phyloP scores from a whole-genome alignment of 2,797 vertebrate species.

The Adrianichthys oophorus region DNA sequence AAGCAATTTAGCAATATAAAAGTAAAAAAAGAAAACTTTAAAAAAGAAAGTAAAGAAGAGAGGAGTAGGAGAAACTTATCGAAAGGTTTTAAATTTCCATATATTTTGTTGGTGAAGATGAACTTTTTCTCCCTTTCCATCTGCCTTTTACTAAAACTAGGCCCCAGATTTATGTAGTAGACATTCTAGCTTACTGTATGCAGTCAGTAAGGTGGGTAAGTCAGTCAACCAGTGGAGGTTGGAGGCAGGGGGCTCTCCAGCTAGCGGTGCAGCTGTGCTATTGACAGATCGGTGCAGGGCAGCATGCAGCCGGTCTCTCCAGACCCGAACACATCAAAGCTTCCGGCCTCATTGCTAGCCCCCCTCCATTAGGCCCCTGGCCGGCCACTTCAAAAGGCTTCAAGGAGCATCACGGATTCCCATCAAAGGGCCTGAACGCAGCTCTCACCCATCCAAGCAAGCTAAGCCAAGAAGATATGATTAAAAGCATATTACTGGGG shows the following conservation, averaged over 20 bases:
- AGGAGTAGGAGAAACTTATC: conserved; percentile 12
- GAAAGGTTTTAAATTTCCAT: too few relatives aligned
- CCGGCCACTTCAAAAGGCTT: conserved; percentile 83
- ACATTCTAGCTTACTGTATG: conserved; percentile 1
- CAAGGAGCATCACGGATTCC: conserved; percentile 78
- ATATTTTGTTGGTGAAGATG: background rate
- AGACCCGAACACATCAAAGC: conserved; percentile 76
- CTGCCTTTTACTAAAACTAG: background rate
- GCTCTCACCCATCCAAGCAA: conserved; percentile 62
- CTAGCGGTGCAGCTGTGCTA: conserved; percentile 74
- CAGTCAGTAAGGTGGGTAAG: conserved; percentile 47
- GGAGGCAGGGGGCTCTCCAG: conserved; percentile 45
- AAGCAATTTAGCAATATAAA: conserved; percentile 66
- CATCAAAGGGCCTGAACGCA: conserved; percentile 73
- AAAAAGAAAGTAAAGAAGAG: background rate
- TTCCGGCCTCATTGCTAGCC: conserved; percentile 63
- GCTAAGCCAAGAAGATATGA: conserved; percentile 72
- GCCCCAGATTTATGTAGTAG: conserved; percentile 21
- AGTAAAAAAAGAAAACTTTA: conserved; percentile 8
- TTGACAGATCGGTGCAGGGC: conserved; percentile 81
- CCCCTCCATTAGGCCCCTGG: conserved; percentile 71
- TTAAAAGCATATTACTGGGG: conserved; percentile 74
- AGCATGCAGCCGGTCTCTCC: conserved; percentile 77
- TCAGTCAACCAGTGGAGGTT: conserved; percentile 22
- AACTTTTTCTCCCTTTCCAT: background rate